Evolutionary conservation across 2,113 vertebrate genomes (phyloP).

Genomic region (Asarcornis scutulata): DNA sequence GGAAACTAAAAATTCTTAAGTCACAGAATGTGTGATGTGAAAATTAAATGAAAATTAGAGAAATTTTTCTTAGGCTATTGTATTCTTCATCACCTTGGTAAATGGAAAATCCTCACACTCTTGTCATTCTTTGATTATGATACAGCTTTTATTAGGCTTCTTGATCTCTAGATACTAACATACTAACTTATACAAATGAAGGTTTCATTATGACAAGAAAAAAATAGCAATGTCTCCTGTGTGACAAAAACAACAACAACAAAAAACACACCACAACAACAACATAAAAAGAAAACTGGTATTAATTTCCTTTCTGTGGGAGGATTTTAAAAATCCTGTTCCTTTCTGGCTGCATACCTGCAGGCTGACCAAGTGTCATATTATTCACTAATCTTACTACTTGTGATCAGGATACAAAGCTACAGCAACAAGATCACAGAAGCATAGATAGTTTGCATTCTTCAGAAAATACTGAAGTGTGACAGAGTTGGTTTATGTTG

Average conservation of each 20-base stretch:
- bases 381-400: neutral
- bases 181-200: neutral
- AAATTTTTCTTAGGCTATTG: neutral
- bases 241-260: neutral
- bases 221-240: neutral
- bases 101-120: neutral
- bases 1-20: neutral
- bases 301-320: neutral
- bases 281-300: rapidly evolving
- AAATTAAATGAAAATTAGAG: neutral
- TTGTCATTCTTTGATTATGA: neutral
- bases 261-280: too few species aligned
- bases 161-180: neutral
- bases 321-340: neutral
- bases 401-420: neutral
- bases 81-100: neutral
- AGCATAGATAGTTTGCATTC: neutral
- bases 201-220: neutral
- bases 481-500: neutral
- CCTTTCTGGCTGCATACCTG: neutral
- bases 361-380: neutral
- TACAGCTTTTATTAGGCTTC: neutral
- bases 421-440: neutral
- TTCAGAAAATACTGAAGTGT: neutral
- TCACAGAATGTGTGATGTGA: neutral